phyloP scores from a whole-genome alignment of 2,888 invertebrate species.

The Ischnus inquisitorius region DNA sequence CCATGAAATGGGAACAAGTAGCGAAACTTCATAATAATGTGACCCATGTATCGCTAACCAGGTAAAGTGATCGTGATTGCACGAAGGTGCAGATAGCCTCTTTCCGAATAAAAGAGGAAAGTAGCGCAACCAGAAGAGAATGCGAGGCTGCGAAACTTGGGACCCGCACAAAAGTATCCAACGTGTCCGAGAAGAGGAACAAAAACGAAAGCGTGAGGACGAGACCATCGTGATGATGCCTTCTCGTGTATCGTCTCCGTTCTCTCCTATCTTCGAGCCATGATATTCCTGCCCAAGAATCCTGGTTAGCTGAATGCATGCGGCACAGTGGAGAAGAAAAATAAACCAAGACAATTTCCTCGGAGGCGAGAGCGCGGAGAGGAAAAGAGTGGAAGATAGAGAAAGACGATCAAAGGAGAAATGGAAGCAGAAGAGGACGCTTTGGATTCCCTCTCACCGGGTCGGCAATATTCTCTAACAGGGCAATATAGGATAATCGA shows the following conservation, averaged over 20 bases:
- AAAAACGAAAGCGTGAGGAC: conserved; percentile 11
- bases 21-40: not conserved
- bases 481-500: conserved; percentile 83
- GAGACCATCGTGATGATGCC: conserved; percentile 19
- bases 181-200: not conserved
- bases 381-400: not conserved
- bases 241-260: conserved; percentile 24
- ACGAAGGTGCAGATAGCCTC: conserved; percentile 7
- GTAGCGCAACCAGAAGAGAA: conserved; percentile 9
- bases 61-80: conserved; percentile 24
- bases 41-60: conserved; percentile 21
- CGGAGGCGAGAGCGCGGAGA: not conserved
- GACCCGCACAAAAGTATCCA: not conserved
- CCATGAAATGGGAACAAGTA: conserved; percentile 21
- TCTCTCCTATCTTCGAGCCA: not conserved
- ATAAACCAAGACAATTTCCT: conserved; percentile 29
- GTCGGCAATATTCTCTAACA: conserved; percentile 81
- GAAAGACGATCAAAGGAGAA: conserved; percentile 29
- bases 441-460: conserved; percentile 14
- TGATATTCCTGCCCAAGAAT: conserved; percentile 26
- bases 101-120: not conserved
- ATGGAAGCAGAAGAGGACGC: conserved; percentile 32
- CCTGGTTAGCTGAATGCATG: conserved; percentile 31
- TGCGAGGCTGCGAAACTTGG: conserved; percentile 5
- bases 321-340: conserved; percentile 31